These are phyloP conservation scores for Anolis sagrei DNA, from an alignment of 2,113 vertebrate genomes.

Conservation along the genomic window DNA sequence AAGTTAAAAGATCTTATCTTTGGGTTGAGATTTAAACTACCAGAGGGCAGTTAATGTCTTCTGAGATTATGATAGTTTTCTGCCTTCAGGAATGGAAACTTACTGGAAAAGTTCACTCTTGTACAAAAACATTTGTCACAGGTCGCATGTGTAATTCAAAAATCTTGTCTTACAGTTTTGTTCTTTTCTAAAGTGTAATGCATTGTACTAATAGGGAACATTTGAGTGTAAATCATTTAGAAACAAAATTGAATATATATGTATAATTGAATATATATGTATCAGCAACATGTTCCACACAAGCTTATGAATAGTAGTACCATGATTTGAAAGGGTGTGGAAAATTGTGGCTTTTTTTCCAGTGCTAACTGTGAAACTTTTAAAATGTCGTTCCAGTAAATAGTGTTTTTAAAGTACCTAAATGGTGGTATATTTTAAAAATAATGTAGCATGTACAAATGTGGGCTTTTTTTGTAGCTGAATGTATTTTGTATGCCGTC, in stretches of 20 bases:
- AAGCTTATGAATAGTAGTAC: neutral
- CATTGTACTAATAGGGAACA: neutral
- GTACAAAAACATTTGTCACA: neutral
- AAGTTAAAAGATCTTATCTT: neutral
- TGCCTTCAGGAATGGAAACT: neutral
- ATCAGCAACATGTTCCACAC: neutral
- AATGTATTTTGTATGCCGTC: slow-evolving; percentile 50
- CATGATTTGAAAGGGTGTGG: neutral
- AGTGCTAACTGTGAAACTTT: neutral
- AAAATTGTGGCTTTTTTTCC: neutral
- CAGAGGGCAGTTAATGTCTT: slow-evolving; percentile 1
- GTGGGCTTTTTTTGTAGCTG: neutral
- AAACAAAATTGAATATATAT: neutral
- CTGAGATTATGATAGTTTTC: neutral
- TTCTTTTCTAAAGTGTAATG: neutral
- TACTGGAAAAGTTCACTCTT: neutral
- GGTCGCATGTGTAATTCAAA: neutral
- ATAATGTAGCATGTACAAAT: neutral
- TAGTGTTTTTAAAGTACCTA: neutral
- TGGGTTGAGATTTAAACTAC: neutral
- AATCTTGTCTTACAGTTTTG: neutral
- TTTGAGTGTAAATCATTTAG: neutral
- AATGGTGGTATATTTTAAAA: neutral
- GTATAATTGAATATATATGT: neutral
- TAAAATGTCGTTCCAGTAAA: neutral